Conservation (phyloP, 2,888 invertebrate species). For the Argyresthia goedartella region DNA sequence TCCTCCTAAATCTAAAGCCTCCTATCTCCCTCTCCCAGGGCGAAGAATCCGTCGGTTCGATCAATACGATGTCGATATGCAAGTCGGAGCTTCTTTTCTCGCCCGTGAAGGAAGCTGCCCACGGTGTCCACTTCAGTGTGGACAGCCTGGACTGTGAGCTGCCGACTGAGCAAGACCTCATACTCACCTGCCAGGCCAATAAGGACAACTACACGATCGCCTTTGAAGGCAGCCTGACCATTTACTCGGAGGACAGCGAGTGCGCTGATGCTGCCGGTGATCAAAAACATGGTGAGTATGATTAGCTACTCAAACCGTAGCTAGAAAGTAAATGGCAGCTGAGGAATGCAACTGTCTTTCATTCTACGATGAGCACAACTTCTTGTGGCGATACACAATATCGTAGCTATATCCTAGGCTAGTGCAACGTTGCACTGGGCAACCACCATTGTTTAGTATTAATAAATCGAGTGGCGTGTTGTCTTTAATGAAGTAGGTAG, state of each 20-base stretch:
- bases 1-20: not conserved
- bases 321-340: too few relatives aligned
- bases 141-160: constrained; percentile 92
- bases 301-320: not conserved
- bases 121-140: constrained; percentile 86
- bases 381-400: too few relatives aligned
- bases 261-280: constrained; percentile 69
- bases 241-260: constrained; percentile 88
- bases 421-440: too few relatives aligned
- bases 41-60: constrained; percentile 81
- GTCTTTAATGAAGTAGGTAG: too few relatives aligned
- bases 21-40: constrained; percentile 48
- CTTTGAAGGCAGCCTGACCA: constrained; percentile 89
- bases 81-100: constrained; percentile 93
- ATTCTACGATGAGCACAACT: too few relatives aligned
- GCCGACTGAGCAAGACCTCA: constrained; percentile 84
- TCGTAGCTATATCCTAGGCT: too few relatives aligned
- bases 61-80: constrained; percentile 89
- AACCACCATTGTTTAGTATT: too few relatives aligned
- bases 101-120: constrained; percentile 84
- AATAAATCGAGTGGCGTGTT: too few relatives aligned
- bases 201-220: constrained; percentile 96
- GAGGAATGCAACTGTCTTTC: too few relatives aligned
- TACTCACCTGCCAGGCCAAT: constrained; percentile 91
- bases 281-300: constrained; percentile 57